Evolutionary conservation across 2,888 invertebrate species (phyloP).

Genomic region (Phortica okadai): DNA sequence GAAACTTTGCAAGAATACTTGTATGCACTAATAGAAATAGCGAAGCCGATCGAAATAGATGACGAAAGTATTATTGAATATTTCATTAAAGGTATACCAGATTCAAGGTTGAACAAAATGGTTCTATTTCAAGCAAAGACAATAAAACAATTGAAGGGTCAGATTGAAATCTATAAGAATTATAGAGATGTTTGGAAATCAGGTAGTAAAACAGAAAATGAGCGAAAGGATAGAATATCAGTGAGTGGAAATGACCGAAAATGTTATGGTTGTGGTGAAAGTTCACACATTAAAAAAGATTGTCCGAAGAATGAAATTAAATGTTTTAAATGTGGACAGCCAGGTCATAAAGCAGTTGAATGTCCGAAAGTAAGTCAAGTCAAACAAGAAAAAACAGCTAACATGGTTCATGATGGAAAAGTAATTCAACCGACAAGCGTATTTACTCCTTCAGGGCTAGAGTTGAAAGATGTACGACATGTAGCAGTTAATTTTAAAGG

Average conservation of each 20-base stretch:
- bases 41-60: no score
- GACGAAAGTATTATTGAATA: no score
- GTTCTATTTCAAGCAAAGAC: no score
- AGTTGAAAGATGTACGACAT: constrained; percentile 18
- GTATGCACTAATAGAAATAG: no score
- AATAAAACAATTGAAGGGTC: background rate
- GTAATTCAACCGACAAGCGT: background rate
- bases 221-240: no score
- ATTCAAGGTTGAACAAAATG: no score
- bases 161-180: no score
- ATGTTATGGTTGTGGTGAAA: background rate
- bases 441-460: constrained; percentile 2
- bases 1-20: no score
- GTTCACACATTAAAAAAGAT: background rate
- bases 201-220: no score
- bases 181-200: no score
- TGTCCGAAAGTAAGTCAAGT: background rate
- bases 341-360: constrained; percentile 15
- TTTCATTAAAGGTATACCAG: no score
- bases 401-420: background rate
- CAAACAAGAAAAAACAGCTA: background rate
- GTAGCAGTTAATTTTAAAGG: constrained; percentile 20
- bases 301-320: background rate
- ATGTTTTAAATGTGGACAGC: background rate
- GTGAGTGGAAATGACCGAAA: no score